These are phyloP conservation scores for Petrosia ficiformis DNA, from an alignment of 37 sponge, comb jelly and placozoan species.

Conservation along the genomic window DNA sequence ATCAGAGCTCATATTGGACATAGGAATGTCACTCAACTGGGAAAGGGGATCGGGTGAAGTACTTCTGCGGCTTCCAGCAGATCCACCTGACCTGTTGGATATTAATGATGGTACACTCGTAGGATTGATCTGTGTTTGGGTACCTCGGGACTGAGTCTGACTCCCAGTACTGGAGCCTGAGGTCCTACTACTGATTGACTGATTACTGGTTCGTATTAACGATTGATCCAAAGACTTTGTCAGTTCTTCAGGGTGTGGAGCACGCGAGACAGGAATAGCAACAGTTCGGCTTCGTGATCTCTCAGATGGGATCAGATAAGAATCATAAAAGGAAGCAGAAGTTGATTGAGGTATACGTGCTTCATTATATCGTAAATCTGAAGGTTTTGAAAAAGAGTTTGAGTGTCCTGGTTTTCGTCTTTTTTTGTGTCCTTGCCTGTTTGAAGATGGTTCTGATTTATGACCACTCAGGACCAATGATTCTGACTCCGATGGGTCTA, in stretches of 20 bases:
- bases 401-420: conserved; percentile 31
- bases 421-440: background rate
- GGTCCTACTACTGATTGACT: conserved; percentile 8
- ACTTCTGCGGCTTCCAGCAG: background rate
- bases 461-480: background rate
- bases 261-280: background rate
- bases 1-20: conserved; percentile 7
- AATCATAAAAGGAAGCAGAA: conserved; percentile 35
- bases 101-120: background rate
- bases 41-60: background rate
- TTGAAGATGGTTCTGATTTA: background rate
- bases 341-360: conserved; percentile 19
- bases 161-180: conserved; percentile 6
- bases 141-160: background rate
- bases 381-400: conserved; percentile 27
- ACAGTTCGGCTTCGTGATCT: background rate
- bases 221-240: background rate
- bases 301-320: conserved; percentile 1
- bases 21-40: background rate
- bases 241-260: background rate
- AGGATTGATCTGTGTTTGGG: background rate
- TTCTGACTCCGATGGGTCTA: conserved; percentile 7
- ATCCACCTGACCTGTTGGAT: background rate
- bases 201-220: background rate
- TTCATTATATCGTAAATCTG: background rate